Base-by-base conservation (phyloP, 2,797 vertebrate species). In the Chromis chromis region DNA sequence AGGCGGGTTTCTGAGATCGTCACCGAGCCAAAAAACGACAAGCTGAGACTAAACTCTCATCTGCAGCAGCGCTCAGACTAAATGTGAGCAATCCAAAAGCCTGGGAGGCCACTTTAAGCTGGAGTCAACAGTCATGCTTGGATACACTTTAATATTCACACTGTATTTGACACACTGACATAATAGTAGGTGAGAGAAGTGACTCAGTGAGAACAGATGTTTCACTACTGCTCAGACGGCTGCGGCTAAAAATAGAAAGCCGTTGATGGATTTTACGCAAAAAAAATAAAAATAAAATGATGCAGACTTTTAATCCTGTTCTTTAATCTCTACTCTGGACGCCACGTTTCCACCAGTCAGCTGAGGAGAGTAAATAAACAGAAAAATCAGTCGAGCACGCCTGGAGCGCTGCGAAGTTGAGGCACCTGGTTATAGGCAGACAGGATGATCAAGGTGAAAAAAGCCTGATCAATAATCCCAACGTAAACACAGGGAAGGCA, bases 121-220 rank as follows among this genome's bases (percentile, higher is more conserved):
- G 57, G 74, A 82, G 78, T 86, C 86, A 86, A 73, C 72, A 72
- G 78, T 80, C 74, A 86, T 21, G 66, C 71, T 79, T 83, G 74
- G 80, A 64, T 71, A 70, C 78, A 39, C 74, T 80, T 78, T 78
- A 76, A 83, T 74, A 74, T 74, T 65, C 68, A 60, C 49, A n/a
- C 57, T 12, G 65, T 24, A 7, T 66, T n/a, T 77, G 83, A 86
- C 83, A 86, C 73, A 74, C 70, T 82, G 72, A 84, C 78, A 83
- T 58, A 70, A 60, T 36, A 81, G 66, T 1, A 75, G 66, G 72
- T 77, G 75, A 72, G 73, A 71, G 65, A 27, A 53, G 62, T 66
- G 65, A 78, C 54, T 78, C 53, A 48, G 48, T 39, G 57, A 39
- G 44, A 81, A 58, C 80, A 88, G 70, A 82, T 62, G 86, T 84